Percentiles rank a stretch among this genome's conserved stretches.
Conservation (phyloP, 2,888 invertebrate genomes). For the Micoletzkya japonica region DNA sequence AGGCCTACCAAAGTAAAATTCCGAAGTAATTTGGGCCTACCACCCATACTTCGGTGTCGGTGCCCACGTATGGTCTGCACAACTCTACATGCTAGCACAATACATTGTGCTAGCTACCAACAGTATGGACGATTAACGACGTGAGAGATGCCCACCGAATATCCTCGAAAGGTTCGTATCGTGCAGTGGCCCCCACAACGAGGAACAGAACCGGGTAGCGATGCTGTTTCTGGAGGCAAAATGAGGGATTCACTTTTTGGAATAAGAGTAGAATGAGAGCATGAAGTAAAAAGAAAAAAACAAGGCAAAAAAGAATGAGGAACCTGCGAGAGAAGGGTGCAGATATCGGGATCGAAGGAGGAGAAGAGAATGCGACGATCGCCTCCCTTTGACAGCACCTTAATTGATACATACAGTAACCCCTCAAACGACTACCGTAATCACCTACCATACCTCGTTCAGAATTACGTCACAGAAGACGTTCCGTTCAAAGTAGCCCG, state of each 20-base stretch:
- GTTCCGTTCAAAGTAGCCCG: constrained; percentile 78
- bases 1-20: no score
- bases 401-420: not conserved
- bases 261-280: constrained; percentile 28
- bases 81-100: not conserved
- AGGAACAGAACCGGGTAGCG: constrained; percentile 94
- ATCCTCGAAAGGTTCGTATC: constrained; percentile 69
- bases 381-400: constrained; percentile 79
- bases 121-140: not conserved
- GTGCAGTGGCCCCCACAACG: constrained; percentile 77
- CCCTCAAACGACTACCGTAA: constrained; percentile 7
- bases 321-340: constrained; percentile 74
- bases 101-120: not conserved
- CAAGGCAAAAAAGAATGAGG: not conserved
- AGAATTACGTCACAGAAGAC: constrained; percentile 85
- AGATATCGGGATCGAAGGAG: constrained; percentile 93
- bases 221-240: constrained; percentile 80
- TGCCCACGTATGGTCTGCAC: no score
- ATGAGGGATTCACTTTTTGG: not conserved
- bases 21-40: no score
- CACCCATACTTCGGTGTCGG: no score
- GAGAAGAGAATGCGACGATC: constrained; percentile 87
- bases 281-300: constrained; percentile 33
- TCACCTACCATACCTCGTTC: constrained; percentile 67
- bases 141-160: not conserved